Evolutionary conservation across 2,113 vertebrate species (phyloP), one percentile per base, ranked within the genome.

Genomic region (Choloepus hoffmanni): DNA sequence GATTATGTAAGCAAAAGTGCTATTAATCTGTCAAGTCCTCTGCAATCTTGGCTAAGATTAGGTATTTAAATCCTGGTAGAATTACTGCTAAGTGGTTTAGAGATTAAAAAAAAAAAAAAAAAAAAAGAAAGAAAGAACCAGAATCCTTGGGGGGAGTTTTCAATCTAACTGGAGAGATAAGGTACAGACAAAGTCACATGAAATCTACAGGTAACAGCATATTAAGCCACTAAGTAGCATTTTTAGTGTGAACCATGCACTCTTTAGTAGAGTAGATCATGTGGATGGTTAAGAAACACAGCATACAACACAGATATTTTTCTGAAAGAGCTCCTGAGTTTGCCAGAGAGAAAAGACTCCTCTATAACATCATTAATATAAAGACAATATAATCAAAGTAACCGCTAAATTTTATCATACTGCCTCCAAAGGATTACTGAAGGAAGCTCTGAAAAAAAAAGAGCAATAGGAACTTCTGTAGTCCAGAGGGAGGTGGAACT

Each of bases 1-100:
- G 28, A 60, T 65, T 65, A 85, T 36, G 15, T 68, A 89, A 83
- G 65, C 19, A 68, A 83, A 95, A 65, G 2, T 12, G 90, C 12
- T 89, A 88, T 28, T 55, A 79, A 72, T 90, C 72, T 85, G 33
- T 85, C 43, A 62, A 83, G 7, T 21, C 16, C 26, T 89, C 40
- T 94, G 23, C n/a, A 92, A 85, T 96, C 92, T 87, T 70, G 48
- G n/a, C 82, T 85, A 92, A 92, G 12, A 23, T 83, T 76, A 79
- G 74, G 48, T 89, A 89, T 87, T 95, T 94, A 95, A 94, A 85
- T 90, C 33, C n/a, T 65, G 87, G 65, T 81, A 89, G 86, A 89
- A 92, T 92, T 63, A 95, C 43, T 94, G 78, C 24, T 85, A 81
- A 95, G 48, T 70, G 26, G 28, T 50, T 43, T 96, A n/a, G 53